Conservation (phyloP, 2,888 invertebrate species). For the Chirona hameri region DNA sequence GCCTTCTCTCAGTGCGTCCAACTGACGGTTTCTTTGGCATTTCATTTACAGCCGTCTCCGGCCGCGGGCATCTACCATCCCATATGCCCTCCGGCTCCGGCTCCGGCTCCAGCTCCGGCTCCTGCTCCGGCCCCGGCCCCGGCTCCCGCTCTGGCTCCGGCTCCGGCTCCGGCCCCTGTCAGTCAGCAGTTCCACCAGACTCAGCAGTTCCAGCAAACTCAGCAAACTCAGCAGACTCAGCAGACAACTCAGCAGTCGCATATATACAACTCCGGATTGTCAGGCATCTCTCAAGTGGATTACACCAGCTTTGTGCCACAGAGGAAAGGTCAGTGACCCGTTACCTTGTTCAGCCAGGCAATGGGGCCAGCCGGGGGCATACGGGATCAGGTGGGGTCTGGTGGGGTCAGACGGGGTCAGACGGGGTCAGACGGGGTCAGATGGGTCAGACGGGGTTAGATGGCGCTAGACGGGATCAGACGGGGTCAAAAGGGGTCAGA, state of each 20-base stretch:
- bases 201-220: conserved; percentile 30
- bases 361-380: no score
- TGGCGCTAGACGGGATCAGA: no score
- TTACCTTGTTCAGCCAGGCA: no score
- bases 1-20: no score
- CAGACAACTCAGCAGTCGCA: conserved; percentile 30
- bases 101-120: conserved; percentile 23
- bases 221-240: conserved; percentile 31
- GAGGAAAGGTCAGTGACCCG: neutral
- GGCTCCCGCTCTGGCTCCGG: conserved; percentile 33
- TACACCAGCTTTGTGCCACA: conserved; percentile 29
- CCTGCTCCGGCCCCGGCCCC: conserved; percentile 32
- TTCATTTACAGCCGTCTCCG: neutral
- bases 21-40: no score
- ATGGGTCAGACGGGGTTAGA: no score
- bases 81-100: conserved; percentile 24
- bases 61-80: conserved; percentile 13
- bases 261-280: neutral
- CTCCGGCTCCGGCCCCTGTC: conserved; percentile 35
- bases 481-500: no score
- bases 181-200: conserved; percentile 34
- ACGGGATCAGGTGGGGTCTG: no score
- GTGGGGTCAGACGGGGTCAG: no score
- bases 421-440: no score
- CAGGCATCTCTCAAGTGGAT: neutral